phyloP scores from a whole-genome alignment of 2,888 invertebrate species.

The Papilio elwesi region DNA sequence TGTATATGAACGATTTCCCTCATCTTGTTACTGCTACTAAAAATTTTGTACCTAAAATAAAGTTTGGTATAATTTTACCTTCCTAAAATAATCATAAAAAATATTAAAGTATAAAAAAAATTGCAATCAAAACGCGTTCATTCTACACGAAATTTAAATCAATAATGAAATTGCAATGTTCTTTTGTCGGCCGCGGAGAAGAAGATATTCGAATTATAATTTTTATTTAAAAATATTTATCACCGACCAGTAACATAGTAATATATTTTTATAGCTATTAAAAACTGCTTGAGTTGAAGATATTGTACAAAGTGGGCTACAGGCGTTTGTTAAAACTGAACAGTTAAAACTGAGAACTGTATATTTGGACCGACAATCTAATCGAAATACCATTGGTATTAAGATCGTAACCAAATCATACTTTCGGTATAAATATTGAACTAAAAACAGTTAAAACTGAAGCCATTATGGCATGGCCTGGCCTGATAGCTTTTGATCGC shows the following conservation, averaged over 20 bases:
- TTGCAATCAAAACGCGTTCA: conserved; percentile 54
- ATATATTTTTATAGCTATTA: neutral
- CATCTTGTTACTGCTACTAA: conserved; percentile 80
- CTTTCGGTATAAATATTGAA: too few species aligned
- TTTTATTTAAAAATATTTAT: neutral
- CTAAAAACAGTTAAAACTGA: too few species aligned
- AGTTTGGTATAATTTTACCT: conserved; percentile 55
- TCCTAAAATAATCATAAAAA: conserved; percentile 58
- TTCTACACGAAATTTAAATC: conserved; percentile 62
- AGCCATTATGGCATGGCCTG: too few species aligned
- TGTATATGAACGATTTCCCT: conserved; percentile 93
- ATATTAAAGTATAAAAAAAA: conserved; percentile 48
- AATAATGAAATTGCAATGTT: conserved; percentile 52
- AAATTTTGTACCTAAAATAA: conserved; percentile 62
- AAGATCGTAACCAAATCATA: too few species aligned
- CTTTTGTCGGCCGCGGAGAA: conserved; percentile 52
- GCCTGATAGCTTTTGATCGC: too few species aligned
- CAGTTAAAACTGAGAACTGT: too few species aligned
- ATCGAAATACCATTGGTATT: too few species aligned
- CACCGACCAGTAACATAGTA: neutral
- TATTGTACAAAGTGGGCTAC: too few species aligned
- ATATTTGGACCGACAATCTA: too few species aligned
- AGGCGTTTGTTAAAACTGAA: too few species aligned
- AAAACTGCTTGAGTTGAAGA: neutral
- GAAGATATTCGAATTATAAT: conserved; percentile 46